These are phyloP conservation scores for Palloptera scutellata DNA, from an alignment of 2,888 invertebrate species.

Conservation along the genomic window DNA sequence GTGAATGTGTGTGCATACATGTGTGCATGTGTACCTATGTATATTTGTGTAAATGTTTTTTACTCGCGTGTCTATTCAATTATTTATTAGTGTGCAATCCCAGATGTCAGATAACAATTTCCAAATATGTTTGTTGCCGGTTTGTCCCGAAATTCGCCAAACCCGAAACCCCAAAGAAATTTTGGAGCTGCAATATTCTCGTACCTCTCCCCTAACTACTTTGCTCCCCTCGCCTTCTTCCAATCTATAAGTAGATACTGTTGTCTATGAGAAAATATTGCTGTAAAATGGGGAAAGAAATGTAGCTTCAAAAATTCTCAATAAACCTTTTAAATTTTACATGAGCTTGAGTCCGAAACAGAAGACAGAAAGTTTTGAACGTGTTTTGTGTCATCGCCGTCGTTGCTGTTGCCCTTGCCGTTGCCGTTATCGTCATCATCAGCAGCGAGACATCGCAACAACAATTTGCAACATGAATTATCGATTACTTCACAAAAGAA, in stretches of 20 bases:
- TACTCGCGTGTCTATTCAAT: constrained; percentile 24
- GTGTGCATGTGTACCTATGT: constrained; percentile 38
- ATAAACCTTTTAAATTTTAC: no score
- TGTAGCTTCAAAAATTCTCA: no score
- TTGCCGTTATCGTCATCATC: constrained; percentile 38
- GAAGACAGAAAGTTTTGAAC: neutral
- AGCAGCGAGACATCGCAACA: no score
- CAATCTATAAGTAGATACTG: no score
- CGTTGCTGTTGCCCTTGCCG: constrained; percentile 41
- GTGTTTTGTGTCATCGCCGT: constrained; percentile 31
- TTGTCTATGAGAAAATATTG: no score
- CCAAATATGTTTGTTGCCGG: constrained; percentile 7
- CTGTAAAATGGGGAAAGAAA: no score
- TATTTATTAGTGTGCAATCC: constrained; percentile 41
- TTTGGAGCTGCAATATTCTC: neutral
- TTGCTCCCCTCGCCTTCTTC: no score
- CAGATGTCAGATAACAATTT: constrained; percentile 39
- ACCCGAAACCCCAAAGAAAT: constrained; percentile 13
- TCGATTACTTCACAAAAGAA: no score
- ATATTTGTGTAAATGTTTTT: constrained; percentile 10
- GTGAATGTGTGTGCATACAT: constrained; percentile 26
- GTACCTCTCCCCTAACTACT: no score
- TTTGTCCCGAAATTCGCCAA: no score
- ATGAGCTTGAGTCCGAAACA: neutral
- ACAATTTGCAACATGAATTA: no score